phyloP scores from a whole-genome alignment of 2,113 vertebrate genomes.

The Promerops cafer region DNA sequence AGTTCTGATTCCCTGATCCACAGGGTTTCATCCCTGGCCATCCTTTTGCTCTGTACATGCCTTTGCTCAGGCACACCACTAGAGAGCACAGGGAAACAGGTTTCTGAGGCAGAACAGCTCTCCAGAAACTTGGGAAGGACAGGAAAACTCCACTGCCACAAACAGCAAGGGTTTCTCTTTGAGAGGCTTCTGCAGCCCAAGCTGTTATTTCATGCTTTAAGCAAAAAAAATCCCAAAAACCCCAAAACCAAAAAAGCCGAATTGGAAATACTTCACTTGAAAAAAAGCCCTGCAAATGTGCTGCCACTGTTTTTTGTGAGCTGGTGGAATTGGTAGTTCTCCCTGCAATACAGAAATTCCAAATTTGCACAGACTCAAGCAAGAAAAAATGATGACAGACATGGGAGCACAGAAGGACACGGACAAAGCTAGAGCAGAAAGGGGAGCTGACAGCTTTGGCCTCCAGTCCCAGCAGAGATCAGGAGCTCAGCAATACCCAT shows the following conservation, averaged over 20 bases:
- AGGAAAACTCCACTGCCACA: not conserved
- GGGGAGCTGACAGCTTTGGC: not conserved
- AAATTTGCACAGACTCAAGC: not conserved
- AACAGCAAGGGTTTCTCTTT: not conserved
- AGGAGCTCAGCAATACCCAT: not conserved
- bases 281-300: not conserved
- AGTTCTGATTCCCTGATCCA: not conserved
- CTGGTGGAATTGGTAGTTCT: not conserved
- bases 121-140: not conserved
- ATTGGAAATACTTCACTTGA: not conserved
- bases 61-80: constrained; percentile 29
- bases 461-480: not conserved
- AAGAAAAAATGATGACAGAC: not conserved
- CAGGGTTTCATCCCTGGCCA: not conserved
- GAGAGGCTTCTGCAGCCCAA: not conserved
- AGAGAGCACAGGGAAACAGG: constrained; percentile 47
- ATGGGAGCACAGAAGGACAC: not conserved
- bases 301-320: not conserved
- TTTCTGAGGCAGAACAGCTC: not conserved
- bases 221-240: not conserved
- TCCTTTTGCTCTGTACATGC: not conserved
- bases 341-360: not conserved
- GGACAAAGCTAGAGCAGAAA: not conserved
- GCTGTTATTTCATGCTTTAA: not conserved
- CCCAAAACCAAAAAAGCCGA: not conserved